Percentiles rank a stretch among this genome's conserved stretches.
Evolutionary conservation across 1,140 invertebrate species (phyloP).

Genomic region (Rhagoletis pomonella): DNA sequence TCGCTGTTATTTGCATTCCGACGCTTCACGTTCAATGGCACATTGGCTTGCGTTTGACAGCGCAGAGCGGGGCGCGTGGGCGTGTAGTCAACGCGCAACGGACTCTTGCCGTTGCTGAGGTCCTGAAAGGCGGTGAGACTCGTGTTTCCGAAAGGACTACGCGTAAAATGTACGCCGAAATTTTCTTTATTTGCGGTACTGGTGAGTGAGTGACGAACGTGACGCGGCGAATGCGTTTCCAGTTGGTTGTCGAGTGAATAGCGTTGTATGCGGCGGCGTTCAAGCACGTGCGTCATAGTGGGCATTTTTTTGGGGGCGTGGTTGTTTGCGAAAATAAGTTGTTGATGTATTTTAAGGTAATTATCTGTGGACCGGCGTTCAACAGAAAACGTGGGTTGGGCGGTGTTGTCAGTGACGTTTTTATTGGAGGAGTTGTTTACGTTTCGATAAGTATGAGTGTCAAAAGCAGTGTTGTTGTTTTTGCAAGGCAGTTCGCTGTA

Average conservation of each 20-base stretch:
- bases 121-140: slow-evolving; percentile 70
- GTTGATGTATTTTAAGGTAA: neutral
- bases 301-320: slow-evolving; percentile 63
- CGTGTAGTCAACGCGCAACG: slow-evolving; percentile 51
- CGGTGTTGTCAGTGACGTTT: neutral
- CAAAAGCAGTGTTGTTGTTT: neutral
- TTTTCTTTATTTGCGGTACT: slow-evolving; percentile 67
- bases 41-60: slow-evolving; percentile 5
- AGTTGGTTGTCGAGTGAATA: slow-evolving; percentile 66
- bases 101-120: slow-evolving; percentile 71
- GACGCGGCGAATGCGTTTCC: slow-evolving; percentile 55
- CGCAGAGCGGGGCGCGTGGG: slow-evolving; percentile 61
- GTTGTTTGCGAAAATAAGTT: slow-evolving; percentile 21
- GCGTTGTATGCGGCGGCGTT: slow-evolving; percentile 65
- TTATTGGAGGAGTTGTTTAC: neutral
- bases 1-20: neutral
- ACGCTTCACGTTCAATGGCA: slow-evolving; percentile 50
- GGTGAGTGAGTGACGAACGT: slow-evolving; percentile 43
- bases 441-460: slow-evolving; percentile 9
- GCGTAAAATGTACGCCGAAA: slow-evolving; percentile 70
- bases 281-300: slow-evolving; percentile 64
- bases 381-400: neutral
- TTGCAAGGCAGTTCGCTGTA: neutral
- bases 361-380: neutral
- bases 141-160: slow-evolving; percentile 69